Evolutionary conservation across 1,140 invertebrate species (phyloP), one percentile per base, ranked within the genome.

Genomic region (Bursaphelenchus mucronatus): DNA sequence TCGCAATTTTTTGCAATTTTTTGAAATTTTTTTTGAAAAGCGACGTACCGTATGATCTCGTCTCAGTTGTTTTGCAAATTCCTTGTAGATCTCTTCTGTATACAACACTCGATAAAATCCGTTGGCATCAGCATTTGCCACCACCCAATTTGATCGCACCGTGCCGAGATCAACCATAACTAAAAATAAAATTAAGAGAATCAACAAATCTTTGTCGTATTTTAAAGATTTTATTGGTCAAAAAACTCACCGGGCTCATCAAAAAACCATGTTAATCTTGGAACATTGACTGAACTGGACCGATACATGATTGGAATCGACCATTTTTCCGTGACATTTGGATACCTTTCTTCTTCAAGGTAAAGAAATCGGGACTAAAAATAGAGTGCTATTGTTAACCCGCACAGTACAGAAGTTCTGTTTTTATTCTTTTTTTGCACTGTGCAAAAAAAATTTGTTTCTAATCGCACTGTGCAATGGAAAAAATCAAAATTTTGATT

Each of bases 81-180:
- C 66, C 43, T 56, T 21, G 44, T 75, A 75, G 7, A 74, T 69
- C 4, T 57, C 57, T 13, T 39, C 40, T 7, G 63, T 63, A 47
- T 75, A 75, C 4, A 76, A 61, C 13, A 75, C 73, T 40, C 71
- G 67, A 63, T 76, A 75, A 51, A 68, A 75, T n/a, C 73, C 73
- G 15, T 69, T 41, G 10, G 66, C 64, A 9, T 69, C 73, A n/a
- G 70, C 66, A 61, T 75, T 75, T 7, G 70, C 66, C 10, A 75
- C 58, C 3, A 73, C 51, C 73, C 73, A 75, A 13, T 63, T 61
- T 17, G 52, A 52, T 13, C 54, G 53, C 39, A 19, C 56, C 41
- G 30, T 46, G 45, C 69, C 50, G 46, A 73, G 30, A 7, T 63
- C 46, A 3, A 73, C 67, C 45, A 66, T 54, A 15, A 41, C 30